Conservation (phyloP, 2,797 vertebrate genomes). For the Austrolebias charrua region DNA sequence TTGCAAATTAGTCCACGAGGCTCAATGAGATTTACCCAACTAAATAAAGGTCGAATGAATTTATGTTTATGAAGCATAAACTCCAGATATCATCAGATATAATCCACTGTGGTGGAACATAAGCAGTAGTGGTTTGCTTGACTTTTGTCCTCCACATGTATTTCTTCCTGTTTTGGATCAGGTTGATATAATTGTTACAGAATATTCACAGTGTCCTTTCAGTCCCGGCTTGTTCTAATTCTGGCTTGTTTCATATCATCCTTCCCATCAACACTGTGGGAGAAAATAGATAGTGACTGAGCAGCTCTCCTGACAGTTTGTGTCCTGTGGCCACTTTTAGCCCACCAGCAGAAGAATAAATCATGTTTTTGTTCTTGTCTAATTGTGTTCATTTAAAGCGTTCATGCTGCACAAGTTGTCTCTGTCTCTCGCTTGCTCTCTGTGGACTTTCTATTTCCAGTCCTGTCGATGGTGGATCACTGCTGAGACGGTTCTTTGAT, state of each 20-base stretch:
- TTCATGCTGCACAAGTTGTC: constrained; percentile 1
- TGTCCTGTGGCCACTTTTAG: constrained; percentile 36
- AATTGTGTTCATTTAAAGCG: constrained; percentile 30
- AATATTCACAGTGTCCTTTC: constrained; percentile 24
- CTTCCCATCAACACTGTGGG: constrained; percentile 35
- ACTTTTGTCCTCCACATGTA: neutral
- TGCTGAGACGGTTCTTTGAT: constrained; percentile 45
- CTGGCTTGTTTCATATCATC: constrained; percentile 36
- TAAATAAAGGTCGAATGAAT: no score
- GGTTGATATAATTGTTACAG: neutral
- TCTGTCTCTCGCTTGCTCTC: constrained; percentile 35
- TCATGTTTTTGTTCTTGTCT: constrained; percentile 22
- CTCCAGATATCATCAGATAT: neutral
- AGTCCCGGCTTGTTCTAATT: constrained; percentile 44
- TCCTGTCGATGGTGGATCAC: constrained; percentile 48
- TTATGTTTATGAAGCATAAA: neutral
- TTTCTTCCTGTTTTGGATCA: neutral
- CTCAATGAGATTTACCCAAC: no score
- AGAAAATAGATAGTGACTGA: constrained; percentile 55
- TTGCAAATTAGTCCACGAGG: no score
- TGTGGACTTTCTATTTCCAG: constrained; percentile 54
- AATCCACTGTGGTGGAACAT: neutral
- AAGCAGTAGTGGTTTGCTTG: neutral
- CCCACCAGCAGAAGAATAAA: constrained; percentile 13
- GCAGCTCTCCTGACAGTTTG: constrained; percentile 34